phyloP scores from a whole-genome alignment of 2,888 invertebrate species.

The Cepaea hortensis region DNA sequence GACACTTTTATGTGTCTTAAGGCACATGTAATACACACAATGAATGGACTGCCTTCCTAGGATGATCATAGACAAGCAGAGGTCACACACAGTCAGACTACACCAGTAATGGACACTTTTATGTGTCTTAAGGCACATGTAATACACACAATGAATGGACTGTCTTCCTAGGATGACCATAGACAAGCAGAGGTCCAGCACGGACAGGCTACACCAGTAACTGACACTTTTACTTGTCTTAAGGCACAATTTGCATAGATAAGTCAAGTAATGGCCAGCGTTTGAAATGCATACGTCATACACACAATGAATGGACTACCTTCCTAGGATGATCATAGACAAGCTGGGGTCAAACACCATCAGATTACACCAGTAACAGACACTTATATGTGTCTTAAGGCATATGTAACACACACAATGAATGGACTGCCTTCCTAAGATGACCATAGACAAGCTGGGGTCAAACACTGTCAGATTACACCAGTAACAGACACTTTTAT shows the following conservation, averaged over 20 bases:
- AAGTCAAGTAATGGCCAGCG: constrained; percentile 99
- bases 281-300: constrained; percentile 99
- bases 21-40: constrained; percentile 99
- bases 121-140: constrained; percentile 90
- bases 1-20: too few species aligned
- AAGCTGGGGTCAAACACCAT: too few species aligned
- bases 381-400: too few species aligned
- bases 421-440: constrained; percentile 96
- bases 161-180: constrained; percentile 86
- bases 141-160: constrained; percentile 99
- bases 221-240: too few species aligned
- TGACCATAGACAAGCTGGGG: not conserved
- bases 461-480: too few species aligned
- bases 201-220: too few species aligned
- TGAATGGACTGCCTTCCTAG: constrained; percentile 98
- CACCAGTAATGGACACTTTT: too few species aligned
- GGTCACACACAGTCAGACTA: too few species aligned
- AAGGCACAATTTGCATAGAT: constrained; percentile 99
- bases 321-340: constrained; percentile 80
- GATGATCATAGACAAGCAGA: constrained; percentile 42
- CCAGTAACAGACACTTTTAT: too few species aligned
- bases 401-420: constrained; percentile 99
- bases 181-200: not conserved
- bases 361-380: too few species aligned
- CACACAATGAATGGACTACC: constrained; percentile 99